These are phyloP conservation scores for Magallana ariakensis DNA, from an alignment of 1,140 invertebrate genomes.

Conservation along the genomic window DNA sequence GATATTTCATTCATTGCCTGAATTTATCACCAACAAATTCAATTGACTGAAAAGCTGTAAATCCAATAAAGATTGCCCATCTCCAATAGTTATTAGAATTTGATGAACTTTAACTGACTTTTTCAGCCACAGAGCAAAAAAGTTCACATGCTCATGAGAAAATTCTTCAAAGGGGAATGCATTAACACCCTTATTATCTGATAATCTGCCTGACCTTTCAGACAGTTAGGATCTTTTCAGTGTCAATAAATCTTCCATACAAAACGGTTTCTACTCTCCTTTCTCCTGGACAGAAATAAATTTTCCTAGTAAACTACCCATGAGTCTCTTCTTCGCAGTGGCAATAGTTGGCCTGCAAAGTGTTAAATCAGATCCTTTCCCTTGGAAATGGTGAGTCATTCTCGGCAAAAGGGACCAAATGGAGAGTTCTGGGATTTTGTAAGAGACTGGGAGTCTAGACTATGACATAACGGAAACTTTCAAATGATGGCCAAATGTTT, in stretches of 20 bases:
- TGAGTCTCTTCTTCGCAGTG: neutral
- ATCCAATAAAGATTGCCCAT: constrained; percentile 5
- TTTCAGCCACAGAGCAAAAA: constrained; percentile 28
- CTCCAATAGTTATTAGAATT: constrained; percentile 28
- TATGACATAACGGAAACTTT: neutral
- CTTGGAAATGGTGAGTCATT: neutral
- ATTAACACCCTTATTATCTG: constrained; percentile 23
- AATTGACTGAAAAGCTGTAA: constrained; percentile 20
- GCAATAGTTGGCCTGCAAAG: constrained; percentile 18
- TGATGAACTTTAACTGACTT: constrained; percentile 18
- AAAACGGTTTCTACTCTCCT: neutral
- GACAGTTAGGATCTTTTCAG: neutral
- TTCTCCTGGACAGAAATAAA: constrained; percentile 19
- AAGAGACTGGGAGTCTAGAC: constrained; percentile 11
- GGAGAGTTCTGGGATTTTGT: neutral
- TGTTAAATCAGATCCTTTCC: constrained; percentile 1
- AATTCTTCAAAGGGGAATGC: neutral
- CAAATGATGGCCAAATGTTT: neutral
- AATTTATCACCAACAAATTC: constrained; percentile 24
- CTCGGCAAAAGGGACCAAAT: neutral
- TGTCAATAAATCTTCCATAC: constrained; percentile 9
- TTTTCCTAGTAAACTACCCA: neutral
- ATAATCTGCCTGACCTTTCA: constrained; percentile 15
- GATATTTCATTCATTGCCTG: neutral
- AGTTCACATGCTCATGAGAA: constrained; percentile 18